phyloP scores from a whole-genome alignment of 2,888 invertebrate genomes.

The Choreutis nemorana region DNA sequence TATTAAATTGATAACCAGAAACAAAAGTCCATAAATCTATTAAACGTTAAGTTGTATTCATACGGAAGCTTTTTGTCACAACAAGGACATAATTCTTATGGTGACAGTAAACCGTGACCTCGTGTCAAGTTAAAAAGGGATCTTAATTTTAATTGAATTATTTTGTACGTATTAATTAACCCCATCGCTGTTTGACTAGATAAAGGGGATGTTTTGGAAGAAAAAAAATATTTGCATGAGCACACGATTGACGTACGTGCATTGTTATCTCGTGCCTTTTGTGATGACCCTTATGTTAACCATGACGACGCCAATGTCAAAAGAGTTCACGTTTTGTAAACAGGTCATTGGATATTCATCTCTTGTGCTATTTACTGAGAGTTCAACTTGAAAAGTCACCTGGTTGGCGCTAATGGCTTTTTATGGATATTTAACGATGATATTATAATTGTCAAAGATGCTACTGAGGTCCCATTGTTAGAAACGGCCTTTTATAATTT shows the following conservation, averaged over 20 bases:
- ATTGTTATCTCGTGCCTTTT: slow-evolving; percentile 64
- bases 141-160: slow-evolving; percentile 59
- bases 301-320: slow-evolving; percentile 25
- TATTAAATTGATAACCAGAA: slow-evolving; percentile 46
- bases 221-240: slow-evolving; percentile 66
- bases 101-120: slow-evolving; percentile 60
- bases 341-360: slow-evolving; percentile 26
- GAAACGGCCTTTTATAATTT: slow-evolving; percentile 58
- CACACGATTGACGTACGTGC: slow-evolving; percentile 63
- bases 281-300: slow-evolving; percentile 65
- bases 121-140: slow-evolving; percentile 52
- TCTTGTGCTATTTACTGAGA: slow-evolving; percentile 26
- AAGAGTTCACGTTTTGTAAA: slow-evolving; percentile 24
- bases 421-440: slow-evolving; percentile 25
- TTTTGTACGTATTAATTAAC: slow-evolving; percentile 64
- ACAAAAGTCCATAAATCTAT: slow-evolving; percentile 57
- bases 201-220: slow-evolving; percentile 59
- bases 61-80: slow-evolving; percentile 47
- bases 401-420: slow-evolving; percentile 29
- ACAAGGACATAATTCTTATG: slow-evolving; percentile 53
- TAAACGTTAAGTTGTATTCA: slow-evolving; percentile 44
- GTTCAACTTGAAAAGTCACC: slow-evolving; percentile 26
- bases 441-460: slow-evolving; percentile 68
- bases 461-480: slow-evolving; percentile 61
- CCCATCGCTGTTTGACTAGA: slow-evolving; percentile 53